phyloP scores from a whole-genome alignment of 2,113 vertebrate species.

The Donacobius atricapilla region DNA sequence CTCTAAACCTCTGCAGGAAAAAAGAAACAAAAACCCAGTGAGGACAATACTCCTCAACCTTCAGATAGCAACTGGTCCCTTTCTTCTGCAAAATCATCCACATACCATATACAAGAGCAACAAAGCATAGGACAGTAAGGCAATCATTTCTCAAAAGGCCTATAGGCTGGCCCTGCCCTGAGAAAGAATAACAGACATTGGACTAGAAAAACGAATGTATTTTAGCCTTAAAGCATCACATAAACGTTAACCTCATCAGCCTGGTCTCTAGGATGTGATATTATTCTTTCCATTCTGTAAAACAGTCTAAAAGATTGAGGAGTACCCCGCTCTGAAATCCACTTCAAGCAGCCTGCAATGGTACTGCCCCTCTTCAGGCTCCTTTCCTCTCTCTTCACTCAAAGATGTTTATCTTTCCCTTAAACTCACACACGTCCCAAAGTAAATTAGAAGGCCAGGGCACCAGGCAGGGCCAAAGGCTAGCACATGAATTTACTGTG shows the following conservation, averaged over 20 bases:
- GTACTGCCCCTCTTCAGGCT: background rate
- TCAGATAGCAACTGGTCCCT: background rate
- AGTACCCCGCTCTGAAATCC: background rate
- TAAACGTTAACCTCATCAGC: background rate
- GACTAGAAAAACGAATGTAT: background rate
- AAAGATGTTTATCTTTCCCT: background rate
- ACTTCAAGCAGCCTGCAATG: background rate
- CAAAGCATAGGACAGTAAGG: background rate
- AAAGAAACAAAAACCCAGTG: background rate
- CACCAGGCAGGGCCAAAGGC: slow-evolving; percentile 28
- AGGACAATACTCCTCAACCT: background rate
- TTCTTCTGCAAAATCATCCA: background rate
- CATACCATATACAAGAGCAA: background rate
- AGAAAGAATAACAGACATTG: background rate
- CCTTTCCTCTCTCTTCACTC: background rate
- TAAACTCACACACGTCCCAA: background rate
- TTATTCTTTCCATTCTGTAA: background rate
- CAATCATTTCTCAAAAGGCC: background rate
- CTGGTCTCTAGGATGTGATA: background rate
- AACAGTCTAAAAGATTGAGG: background rate
- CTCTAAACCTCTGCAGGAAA: background rate
- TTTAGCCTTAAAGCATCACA: background rate
- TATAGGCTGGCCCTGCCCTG: background rate
- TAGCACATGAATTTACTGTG: background rate
- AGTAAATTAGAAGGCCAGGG: background rate